These are phyloP conservation scores for Acleris laterana DNA, from an alignment of 2,888 invertebrate genomes.

Conservation along the genomic window DNA sequence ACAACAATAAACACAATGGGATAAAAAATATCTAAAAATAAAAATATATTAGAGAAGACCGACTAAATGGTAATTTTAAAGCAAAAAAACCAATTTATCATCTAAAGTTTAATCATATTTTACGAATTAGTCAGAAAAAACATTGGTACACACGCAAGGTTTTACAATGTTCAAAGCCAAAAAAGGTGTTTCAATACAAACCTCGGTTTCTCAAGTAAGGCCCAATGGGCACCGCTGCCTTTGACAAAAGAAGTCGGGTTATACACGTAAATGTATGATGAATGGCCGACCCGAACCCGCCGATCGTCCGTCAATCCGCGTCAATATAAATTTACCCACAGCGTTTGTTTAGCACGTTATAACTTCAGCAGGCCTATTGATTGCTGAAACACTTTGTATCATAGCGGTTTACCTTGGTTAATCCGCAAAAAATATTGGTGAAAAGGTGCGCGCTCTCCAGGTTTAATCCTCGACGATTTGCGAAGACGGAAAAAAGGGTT, in stretches of 20 bases:
- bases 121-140: too few species aligned
- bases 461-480: slow-evolving; percentile 81
- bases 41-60: too few species aligned
- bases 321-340: slow-evolving; percentile 38
- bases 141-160: too few species aligned
- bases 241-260: background rate
- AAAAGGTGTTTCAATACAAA: too few species aligned
- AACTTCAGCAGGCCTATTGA: slow-evolving; percentile 62
- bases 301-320: slow-evolving; percentile 9
- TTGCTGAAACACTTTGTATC: slow-evolving; percentile 69
- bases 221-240: too few species aligned
- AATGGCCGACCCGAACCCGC: background rate
- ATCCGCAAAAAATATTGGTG: slow-evolving; percentile 76
- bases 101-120: too few species aligned
- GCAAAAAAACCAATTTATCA: too few species aligned
- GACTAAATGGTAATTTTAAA: too few species aligned
- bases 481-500: slow-evolving; percentile 81
- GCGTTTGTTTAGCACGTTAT: slow-evolving; percentile 57
- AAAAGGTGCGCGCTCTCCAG: slow-evolving; percentile 76
- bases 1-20: too few species aligned
- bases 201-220: too few species aligned
- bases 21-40: too few species aligned
- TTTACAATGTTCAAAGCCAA: too few species aligned
- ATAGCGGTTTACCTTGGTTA: slow-evolving; percentile 66
- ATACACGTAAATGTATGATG: background rate